Evolutionary conservation across 2,113 vertebrate genomes (phyloP), one percentile per base, ranked within the genome.

Genomic region (Xiphias gladius): DNA sequence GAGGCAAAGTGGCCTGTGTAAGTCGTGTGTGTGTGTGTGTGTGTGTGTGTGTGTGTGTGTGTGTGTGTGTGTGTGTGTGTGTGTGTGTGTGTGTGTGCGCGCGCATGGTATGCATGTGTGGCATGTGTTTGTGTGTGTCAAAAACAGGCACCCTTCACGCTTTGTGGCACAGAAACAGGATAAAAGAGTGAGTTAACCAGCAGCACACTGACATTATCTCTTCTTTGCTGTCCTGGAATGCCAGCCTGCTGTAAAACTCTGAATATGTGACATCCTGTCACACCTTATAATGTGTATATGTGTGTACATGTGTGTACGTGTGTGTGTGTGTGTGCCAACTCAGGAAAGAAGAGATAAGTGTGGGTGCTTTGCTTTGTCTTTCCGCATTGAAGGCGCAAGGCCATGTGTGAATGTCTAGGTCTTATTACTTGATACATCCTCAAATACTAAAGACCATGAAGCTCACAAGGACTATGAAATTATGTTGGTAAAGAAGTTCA

Each of bases 71-170:
- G 41, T 85, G 70, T 85, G 76, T 67, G 74, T 88, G 83, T 93
- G 37, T 39, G 59, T 37, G 68, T 48, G 22, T 79, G 65, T 83
- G 35, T n/a, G 63, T 85, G 58, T 66, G 76, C 76, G 39, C 64
- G 7, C 72, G 64, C 24, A 55, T 72, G 73, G 61, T 76, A 48
- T 69, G 73, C 54, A 35, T 76, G 85, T 75, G 73, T 57, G 39
- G 81, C 35, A 30, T 79, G 73, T 76, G 68, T 84, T 52, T 85
- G 70, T 85, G 76, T 67, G 74, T 88, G 83, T 93, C 76, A 88
- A 82, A 89, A 92, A 92, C 86, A 91, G 84, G 87, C 86, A 90
- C 76, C 84, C 91, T 91, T 92, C 91, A 94, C 48, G 84, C 91
- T 91, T 87, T 87, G 81, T 79, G 79, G 82, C 76, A 85, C 82